These are phyloP conservation scores for Thalpophila matura DNA, from an alignment of 2,888 invertebrate species.

Conservation along the genomic window DNA sequence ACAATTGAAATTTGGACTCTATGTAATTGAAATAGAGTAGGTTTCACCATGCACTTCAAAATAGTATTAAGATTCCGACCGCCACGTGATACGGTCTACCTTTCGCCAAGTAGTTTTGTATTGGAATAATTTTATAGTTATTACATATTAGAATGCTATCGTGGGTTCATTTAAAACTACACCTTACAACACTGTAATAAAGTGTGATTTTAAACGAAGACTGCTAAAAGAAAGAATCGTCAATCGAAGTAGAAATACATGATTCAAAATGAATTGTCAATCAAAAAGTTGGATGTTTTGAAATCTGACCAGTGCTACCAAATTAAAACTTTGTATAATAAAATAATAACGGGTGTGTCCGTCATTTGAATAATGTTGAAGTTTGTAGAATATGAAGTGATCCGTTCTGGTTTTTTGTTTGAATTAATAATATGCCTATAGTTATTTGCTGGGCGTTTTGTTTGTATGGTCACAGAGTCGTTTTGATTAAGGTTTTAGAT, in stretches of 20 bases:
- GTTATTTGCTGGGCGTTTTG: constrained; percentile 54
- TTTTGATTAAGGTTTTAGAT: constrained; percentile 43
- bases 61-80: constrained; percentile 83
- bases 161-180: constrained; percentile 65
- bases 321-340: constrained; percentile 56
- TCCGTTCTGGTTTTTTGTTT: constrained; percentile 46
- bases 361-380: constrained; percentile 52
- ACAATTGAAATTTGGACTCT: constrained; percentile 64
- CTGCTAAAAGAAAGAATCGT: constrained; percentile 41
- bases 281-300: constrained; percentile 60
- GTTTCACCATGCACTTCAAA: constrained; percentile 60
- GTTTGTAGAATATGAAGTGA: constrained; percentile 34
- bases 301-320: constrained; percentile 60
- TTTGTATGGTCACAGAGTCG: constrained; percentile 37
- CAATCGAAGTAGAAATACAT: constrained; percentile 50
- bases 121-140: constrained; percentile 90
- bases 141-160: constrained; percentile 86
- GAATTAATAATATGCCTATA: constrained; percentile 29
- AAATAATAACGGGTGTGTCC: constrained; percentile 56
- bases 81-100: constrained; percentile 86
- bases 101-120: constrained; percentile 88
- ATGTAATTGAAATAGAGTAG: constrained; percentile 63
- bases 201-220: constrained; percentile 27
- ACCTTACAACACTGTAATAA: constrained; percentile 43
- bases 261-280: constrained; percentile 64